Evolutionary conservation across 2,113 vertebrate species (phyloP), one percentile per base, ranked within the genome.

Genomic region (Microcebus jonahi): DNA sequence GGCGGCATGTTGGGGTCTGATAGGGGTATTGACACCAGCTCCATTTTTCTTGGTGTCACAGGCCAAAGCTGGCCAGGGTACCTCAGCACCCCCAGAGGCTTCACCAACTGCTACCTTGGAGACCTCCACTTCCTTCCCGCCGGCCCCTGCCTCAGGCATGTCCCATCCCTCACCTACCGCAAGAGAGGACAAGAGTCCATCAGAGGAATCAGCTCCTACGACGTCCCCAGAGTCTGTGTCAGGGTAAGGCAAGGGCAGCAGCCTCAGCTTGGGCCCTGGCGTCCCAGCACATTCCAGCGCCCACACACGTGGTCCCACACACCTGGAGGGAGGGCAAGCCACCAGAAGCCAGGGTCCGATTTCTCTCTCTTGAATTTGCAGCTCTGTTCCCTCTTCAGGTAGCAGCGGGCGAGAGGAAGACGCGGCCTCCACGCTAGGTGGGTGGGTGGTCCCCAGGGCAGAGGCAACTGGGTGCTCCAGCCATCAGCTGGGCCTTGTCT

Each of bases 331-430:
- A 71, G 93, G 97, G 96, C 57, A 61, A 5, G 83, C 91, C 50
- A 11, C 76, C 95, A 86, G 93, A 97, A 98, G 98, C 80, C 96
- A 89, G 95, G 97, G 97, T 98, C 96, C 97, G 89, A 98, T 97
- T 95, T 98, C 97, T 98, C 97, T 98, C 97, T 98, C 97, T 98
- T 97, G 97, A 97, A 97, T 98, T 98, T 97, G 92, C 98, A 98
- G 98, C 98, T 98, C 98, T 98, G 98, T 98, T 97, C 98, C 98
- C 91, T 98, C 98, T 97, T 97, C 98, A 97, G 97, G 98, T 97
- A 98, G 98, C 97, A 98, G 98, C 90, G 98, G 98, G 97, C 95
- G 98, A 96, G 98, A 98, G 75, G 98, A 98, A 81, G 98, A 98
- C 21, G 98, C 98, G 0, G 98, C 98, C 57, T 98, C 98, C 92